A percentile compares a stretch with the other conserved stretches of the same genome.
Evolutionary conservation across 2,113 vertebrate species (phyloP).

Genomic region (Hemibagrus wyckioides): DNA sequence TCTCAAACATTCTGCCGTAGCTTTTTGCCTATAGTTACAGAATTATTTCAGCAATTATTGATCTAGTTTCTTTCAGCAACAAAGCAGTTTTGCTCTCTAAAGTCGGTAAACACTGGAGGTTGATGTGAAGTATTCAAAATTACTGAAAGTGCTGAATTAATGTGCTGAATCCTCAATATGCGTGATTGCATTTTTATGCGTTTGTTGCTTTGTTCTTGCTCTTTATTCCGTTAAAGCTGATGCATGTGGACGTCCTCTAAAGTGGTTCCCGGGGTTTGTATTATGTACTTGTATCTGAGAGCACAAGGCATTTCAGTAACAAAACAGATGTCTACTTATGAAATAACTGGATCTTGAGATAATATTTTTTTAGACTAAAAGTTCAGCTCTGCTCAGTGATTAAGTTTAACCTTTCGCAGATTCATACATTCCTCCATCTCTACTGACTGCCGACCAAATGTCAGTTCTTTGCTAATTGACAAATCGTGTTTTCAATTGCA

Average conservation of each 20-base stretch:
- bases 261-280: constrained; percentile 4
- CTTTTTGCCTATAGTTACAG: neutral
- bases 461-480: constrained; percentile 23
- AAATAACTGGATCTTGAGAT: constrained; percentile 20
- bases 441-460: neutral
- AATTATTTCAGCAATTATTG: neutral
- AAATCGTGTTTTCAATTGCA: neutral
- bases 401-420: neutral
- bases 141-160: constrained; percentile 4
- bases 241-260: neutral
- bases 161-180: neutral
- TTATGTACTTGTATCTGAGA: constrained; percentile 4
- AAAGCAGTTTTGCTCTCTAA: neutral
- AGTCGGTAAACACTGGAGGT: neutral
- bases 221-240: constrained; percentile 14
- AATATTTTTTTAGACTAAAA: neutral
- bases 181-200: neutral
- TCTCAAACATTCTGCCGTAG: neutral
- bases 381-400: neutral
- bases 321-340: constrained; percentile 4
- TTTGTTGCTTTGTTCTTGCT: neutral
- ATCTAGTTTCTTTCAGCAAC: neutral
- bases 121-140: neutral
- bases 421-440: neutral
- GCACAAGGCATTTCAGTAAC: neutral